phyloP scores from a whole-genome alignment of 1,140 invertebrate genomes.

The Pectinophora gossypiella region DNA sequence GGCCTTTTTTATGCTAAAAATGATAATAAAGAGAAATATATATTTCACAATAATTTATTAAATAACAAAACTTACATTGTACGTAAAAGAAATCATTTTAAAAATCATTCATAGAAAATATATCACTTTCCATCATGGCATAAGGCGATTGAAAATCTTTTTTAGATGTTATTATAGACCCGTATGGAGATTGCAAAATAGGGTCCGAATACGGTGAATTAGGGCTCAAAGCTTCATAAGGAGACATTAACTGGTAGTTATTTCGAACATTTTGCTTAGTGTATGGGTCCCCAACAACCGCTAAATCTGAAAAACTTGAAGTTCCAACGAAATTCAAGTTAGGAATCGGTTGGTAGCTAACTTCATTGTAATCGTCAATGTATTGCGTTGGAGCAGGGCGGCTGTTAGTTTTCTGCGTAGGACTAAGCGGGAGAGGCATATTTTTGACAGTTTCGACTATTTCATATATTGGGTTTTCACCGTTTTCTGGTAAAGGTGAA shows the following conservation, averaged over 20 bases:
- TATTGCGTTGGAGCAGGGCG: not conserved
- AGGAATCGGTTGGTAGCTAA: conserved; percentile 11
- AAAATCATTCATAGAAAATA: conserved; percentile 44
- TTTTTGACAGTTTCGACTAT: conserved; percentile 1
- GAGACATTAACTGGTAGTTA: conserved; percentile 41
- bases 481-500: conserved; percentile 19
- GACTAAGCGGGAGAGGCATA: not conserved
- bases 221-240: conserved; percentile 44
- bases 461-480: conserved; percentile 1
- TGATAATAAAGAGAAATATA: too few relatives aligned
- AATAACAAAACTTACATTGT: not conserved
- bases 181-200: conserved; percentile 9
- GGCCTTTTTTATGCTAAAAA: too few relatives aligned
- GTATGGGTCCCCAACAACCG: conserved; percentile 5
- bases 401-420: not conserved
- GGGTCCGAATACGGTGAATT: conserved; percentile 26
- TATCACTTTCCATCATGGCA: conserved; percentile 29
- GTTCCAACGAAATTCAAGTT: conserved; percentile 37
- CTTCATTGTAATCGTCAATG: not conserved
- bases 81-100: not conserved
- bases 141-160: conserved; percentile 45
- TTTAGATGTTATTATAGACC: conserved; percentile 18
- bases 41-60: too few relatives aligned
- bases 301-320: conserved; percentile 34
- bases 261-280: not conserved